Conservation (phyloP, 2,888 invertebrate genomes). For the Galerucella calmariensis region DNA sequence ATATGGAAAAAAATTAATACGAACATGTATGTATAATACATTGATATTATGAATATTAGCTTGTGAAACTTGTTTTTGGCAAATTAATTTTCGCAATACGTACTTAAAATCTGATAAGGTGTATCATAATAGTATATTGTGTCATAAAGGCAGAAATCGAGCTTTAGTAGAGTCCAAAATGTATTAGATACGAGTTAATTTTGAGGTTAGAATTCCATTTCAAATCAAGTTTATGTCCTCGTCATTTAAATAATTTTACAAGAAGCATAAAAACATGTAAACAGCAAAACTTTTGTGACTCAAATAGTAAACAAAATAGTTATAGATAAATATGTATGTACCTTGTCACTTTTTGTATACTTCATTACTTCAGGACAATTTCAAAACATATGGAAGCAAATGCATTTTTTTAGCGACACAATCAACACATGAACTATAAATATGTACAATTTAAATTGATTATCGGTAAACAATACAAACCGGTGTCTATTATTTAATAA, state of each 20-base stretch:
- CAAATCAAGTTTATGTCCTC: no score
- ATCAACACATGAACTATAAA: background rate
- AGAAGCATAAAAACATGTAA: no score
- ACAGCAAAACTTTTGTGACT: background rate
- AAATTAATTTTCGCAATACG: conserved; percentile 3
- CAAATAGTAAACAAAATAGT: background rate
- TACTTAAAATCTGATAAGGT: background rate
- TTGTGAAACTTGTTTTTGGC: background rate
- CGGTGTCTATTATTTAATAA: no score
- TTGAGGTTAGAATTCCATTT: no score
- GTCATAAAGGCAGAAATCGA: no score
- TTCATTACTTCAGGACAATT: background rate
- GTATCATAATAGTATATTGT: no score
- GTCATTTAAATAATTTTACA: no score
- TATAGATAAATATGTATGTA: background rate
- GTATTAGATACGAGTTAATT: no score
- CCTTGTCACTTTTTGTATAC: no score
- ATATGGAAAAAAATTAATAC: background rate
- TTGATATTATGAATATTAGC: background rate
- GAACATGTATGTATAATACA: background rate
- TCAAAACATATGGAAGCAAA: background rate
- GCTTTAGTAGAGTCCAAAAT: no score
- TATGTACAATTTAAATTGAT: no score
- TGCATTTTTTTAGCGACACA: background rate
- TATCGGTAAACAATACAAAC: no score